phyloP scores from a whole-genome alignment of 2,797 vertebrate species.

The Stomatorhinus walkeri region DNA sequence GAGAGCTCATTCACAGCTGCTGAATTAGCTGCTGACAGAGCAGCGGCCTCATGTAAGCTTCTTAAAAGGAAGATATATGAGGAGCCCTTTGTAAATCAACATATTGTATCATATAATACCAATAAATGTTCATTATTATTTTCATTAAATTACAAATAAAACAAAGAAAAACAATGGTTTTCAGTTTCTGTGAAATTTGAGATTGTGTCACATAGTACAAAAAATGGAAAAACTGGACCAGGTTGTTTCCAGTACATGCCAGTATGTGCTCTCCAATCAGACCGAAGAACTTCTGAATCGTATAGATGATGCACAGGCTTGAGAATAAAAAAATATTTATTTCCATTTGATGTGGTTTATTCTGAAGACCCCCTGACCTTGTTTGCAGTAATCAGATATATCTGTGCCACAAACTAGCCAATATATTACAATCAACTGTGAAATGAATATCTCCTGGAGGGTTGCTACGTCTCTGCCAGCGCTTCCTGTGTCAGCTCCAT shows the following conservation, averaged over 20 bases:
- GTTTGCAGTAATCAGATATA: conserved; percentile 30
- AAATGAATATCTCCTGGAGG: conserved; percentile 25
- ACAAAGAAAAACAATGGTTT: neutral
- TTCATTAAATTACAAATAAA: neutral
- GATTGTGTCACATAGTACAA: neutral
- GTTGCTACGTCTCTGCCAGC: conserved; percentile 8
- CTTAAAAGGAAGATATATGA: neutral
- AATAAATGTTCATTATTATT: neutral
- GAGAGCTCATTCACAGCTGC: neutral
- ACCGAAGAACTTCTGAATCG: neutral
- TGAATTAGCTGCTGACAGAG: neutral
- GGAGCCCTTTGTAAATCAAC: neutral
- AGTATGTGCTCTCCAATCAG: conserved; percentile 3
- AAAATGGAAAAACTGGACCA: neutral
- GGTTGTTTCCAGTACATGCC: neutral
- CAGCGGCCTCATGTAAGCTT: neutral
- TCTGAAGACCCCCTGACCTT: conserved; percentile 27
- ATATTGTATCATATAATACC: neutral
- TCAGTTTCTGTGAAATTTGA: neutral
- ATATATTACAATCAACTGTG: conserved; percentile 26
- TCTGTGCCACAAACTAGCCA: conserved; percentile 25
- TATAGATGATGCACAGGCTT: conserved; percentile 8
- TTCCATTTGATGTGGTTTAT: conserved; percentile 21
- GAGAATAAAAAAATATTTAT: conserved; percentile 16
- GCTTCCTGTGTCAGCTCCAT: conserved; percentile 25